These are phyloP conservation scores for Hippocampus comes DNA, from an alignment of 2,113 vertebrate genomes.

Conservation along the genomic window DNA sequence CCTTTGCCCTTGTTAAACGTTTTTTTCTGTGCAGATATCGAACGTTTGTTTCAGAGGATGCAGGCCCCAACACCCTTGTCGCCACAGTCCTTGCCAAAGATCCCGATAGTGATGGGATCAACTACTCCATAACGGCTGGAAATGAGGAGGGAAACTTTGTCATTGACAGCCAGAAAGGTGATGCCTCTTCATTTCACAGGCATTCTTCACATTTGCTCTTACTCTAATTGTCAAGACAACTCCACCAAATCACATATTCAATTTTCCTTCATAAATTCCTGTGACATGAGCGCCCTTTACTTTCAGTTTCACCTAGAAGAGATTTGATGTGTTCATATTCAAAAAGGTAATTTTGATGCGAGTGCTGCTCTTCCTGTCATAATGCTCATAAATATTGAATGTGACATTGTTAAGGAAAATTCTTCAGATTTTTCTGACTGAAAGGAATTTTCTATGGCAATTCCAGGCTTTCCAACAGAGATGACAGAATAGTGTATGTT, in stretches of 20 bases:
- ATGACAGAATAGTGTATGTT: conserved; percentile 59
- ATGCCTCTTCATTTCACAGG: conserved; percentile 39
- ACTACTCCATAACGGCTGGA: conserved; percentile 79
- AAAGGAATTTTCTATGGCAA: conserved; percentile 21
- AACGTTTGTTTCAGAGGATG: conserved; percentile 88
- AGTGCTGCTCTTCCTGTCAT: conserved; percentile 28
- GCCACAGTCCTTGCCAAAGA: conserved; percentile 86
- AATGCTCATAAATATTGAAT: conserved; percentile 46
- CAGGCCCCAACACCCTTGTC: conserved; percentile 82
- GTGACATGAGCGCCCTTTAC: conserved; percentile 26
- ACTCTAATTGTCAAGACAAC: conserved; percentile 50
- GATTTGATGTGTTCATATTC: conserved; percentile 46
- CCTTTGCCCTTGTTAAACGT: conserved; percentile 17
- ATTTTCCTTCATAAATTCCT: conserved; percentile 38
- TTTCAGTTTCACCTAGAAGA: conserved; percentile 43
- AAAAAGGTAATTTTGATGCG: conserved; percentile 31
- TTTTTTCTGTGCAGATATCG: conserved; percentile 75
- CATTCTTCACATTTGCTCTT: conserved; percentile 11
- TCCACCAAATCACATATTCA: conserved; percentile 45
- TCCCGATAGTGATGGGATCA: conserved; percentile 85
- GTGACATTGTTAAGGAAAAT: conserved; percentile 29
- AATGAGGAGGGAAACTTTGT: conserved; percentile 84
- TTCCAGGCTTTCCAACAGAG: conserved; percentile 32
- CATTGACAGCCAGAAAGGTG: conserved; percentile 87
- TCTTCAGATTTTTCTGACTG: conserved; percentile 17